Evolutionary conservation across 2,888 invertebrate species (phyloP).

Genomic region (Drosophila helvetica): DNA sequence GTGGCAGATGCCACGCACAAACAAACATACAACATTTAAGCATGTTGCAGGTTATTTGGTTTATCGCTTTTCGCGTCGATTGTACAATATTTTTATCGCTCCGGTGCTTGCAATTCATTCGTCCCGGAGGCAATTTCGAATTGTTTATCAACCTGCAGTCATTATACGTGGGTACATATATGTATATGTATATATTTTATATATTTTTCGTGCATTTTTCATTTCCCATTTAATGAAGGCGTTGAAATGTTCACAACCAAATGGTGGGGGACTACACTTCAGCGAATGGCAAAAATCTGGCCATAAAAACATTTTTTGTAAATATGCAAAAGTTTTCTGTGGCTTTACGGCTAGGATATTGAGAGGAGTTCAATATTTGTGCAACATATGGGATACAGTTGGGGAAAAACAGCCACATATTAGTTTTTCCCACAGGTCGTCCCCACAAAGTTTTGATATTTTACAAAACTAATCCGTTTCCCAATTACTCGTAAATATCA

Average conservation of each 20-base stretch:
- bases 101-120: slow-evolving; percentile 1
- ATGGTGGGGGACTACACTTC: slow-evolving; percentile 22
- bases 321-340: slow-evolving; percentile 19
- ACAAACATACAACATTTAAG: neutral
- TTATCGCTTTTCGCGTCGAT: slow-evolving; percentile 3
- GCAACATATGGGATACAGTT: neutral
- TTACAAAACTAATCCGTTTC: neutral
- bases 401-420: neutral
- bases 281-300: slow-evolving; percentile 18
- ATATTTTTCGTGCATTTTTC: slow-evolving; percentile 7
- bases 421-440: neutral
- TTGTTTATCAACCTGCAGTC: slow-evolving; percentile 38
- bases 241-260: slow-evolving; percentile 55
- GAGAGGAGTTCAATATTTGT: slow-evolving; percentile 24
- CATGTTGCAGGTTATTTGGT: slow-evolving; percentile 5
- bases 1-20: neutral
- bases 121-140: slow-evolving; percentile 32
- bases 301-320: slow-evolving; percentile 13
- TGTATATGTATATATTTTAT: slow-evolving; percentile 20
- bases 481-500: slow-evolving; percentile 15
- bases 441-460: neutral
- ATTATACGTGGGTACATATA: slow-evolving; percentile 22
- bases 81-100: slow-evolving; percentile 1
- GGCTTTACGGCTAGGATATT: neutral
- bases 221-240: slow-evolving; percentile 43